phyloP scores from a whole-genome alignment of 2,797 vertebrate species.

The Anomalospiza imberbis region DNA sequence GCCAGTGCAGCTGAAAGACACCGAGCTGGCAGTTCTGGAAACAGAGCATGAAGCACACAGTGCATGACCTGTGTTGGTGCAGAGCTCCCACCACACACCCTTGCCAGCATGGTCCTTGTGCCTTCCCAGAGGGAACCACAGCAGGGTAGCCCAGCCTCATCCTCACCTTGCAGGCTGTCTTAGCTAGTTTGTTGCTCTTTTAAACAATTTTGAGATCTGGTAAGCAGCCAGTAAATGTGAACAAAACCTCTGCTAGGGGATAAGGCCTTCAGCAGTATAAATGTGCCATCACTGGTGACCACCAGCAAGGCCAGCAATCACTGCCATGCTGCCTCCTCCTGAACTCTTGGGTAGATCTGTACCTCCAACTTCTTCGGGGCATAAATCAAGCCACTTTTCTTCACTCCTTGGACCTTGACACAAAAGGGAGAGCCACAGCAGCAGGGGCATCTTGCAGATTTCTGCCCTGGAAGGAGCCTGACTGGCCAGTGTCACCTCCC shows the following conservation, averaged over 20 bases:
- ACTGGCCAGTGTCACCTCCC: background rate
- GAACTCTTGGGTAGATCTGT: background rate
- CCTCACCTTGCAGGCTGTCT: background rate
- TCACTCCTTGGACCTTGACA: background rate
- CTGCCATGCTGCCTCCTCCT: background rate
- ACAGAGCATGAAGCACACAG: background rate
- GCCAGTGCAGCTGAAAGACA: background rate
- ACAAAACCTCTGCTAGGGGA: background rate
- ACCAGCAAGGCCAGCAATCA: accelerated
- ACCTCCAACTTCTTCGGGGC: background rate
- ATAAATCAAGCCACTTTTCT: background rate
- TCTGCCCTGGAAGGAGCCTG: background rate
- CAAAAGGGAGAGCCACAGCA: background rate
- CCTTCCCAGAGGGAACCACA: background rate
- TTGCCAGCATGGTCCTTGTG: background rate
- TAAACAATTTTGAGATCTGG: background rate
- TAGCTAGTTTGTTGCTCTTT: background rate
- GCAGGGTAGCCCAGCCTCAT: background rate
- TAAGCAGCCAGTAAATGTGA: background rate
- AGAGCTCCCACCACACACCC: background rate
- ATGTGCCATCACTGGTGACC: background rate
- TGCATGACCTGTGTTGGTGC: accelerated
- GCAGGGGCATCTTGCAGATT: background rate
- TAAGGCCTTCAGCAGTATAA: background rate
- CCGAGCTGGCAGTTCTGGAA: background rate